phyloP scores from a whole-genome alignment of 1,140 invertebrate genomes.

The Cydia pomonella region DNA sequence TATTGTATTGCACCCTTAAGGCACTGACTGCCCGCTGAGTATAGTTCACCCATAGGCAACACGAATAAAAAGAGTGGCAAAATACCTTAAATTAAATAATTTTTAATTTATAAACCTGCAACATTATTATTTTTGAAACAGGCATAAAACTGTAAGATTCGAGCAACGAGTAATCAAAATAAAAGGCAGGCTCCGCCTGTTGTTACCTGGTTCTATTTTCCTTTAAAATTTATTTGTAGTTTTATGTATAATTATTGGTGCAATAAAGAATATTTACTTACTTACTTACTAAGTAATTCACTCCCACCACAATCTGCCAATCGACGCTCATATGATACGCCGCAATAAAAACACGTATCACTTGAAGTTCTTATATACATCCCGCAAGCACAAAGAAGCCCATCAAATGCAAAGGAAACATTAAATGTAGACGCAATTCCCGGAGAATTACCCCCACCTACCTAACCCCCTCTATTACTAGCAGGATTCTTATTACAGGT shows the following conservation, averaged over 20 bases:
- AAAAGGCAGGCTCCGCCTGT: too few species aligned
- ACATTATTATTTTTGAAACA: too few species aligned
- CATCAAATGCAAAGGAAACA: constrained; percentile 28
- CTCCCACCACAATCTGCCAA: constrained; percentile 7
- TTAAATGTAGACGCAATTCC: constrained; percentile 31
- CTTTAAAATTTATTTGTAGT: too few species aligned
- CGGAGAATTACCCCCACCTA: not conserved
- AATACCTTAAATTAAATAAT: too few species aligned
- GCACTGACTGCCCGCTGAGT: too few species aligned
- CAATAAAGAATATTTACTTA: too few species aligned
- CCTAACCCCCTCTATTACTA: constrained; percentile 1
- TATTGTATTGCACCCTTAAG: too few species aligned
- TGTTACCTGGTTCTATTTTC: too few species aligned
- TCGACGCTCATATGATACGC: not conserved
- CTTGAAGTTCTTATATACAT: not conserved
- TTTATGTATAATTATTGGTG: too few species aligned
- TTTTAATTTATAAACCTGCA: too few species aligned
- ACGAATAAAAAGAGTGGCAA: too few species aligned
- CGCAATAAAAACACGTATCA: constrained; percentile 29
- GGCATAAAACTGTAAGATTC: not conserved
- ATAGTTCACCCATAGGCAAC: too few species aligned
- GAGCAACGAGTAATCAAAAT: not conserved
- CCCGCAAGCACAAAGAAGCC: constrained; percentile 22
- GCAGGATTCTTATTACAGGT: constrained; percentile 20
- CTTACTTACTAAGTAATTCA: constrained; percentile 16